phyloP scores from a whole-genome alignment of 2,113 vertebrate genomes.

The Perognathus longimembris region DNA sequence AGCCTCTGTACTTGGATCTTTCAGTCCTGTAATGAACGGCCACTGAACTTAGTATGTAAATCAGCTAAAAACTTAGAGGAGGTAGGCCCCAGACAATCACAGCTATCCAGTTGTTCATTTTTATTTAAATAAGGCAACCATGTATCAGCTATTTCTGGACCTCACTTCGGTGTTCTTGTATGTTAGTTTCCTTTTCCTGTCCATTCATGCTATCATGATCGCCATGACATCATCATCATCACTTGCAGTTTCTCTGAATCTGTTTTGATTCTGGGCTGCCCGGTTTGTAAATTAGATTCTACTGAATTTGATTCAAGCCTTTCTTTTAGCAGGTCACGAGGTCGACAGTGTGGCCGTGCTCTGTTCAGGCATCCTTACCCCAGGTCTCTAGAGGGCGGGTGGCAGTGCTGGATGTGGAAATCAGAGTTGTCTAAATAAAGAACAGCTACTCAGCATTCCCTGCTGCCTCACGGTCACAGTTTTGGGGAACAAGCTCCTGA shows the following conservation, averaged over 20 bases:
- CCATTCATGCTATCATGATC: not conserved
- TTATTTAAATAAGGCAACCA: not conserved
- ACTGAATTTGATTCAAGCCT: conserved; percentile 19
- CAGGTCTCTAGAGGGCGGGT: not conserved
- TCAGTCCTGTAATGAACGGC: not conserved
- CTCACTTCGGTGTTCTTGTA: not conserved
- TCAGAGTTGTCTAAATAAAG: not conserved
- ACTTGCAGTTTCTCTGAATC: not conserved
- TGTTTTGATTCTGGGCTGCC: not conserved
- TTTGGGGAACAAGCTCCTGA: not conserved
- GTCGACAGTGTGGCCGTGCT: too few species aligned
- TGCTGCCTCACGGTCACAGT: not conserved
- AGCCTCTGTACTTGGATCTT: not conserved
- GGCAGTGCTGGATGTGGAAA: not conserved
- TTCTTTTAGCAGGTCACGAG: not conserved
- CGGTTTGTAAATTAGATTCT: conserved; percentile 2
- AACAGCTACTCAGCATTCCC: not conserved
- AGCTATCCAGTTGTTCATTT: not conserved
- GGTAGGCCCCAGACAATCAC: not conserved
- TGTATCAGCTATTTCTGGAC: not conserved
- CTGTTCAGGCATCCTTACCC: not conserved
- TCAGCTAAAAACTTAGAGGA: not conserved
- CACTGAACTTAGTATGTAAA: not conserved
- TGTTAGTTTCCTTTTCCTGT: not conserved
- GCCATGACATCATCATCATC: not conserved